Evolutionary conservation across 1,140 invertebrate species (phyloP).

Genomic region (Leguminivora glycinivorella): DNA sequence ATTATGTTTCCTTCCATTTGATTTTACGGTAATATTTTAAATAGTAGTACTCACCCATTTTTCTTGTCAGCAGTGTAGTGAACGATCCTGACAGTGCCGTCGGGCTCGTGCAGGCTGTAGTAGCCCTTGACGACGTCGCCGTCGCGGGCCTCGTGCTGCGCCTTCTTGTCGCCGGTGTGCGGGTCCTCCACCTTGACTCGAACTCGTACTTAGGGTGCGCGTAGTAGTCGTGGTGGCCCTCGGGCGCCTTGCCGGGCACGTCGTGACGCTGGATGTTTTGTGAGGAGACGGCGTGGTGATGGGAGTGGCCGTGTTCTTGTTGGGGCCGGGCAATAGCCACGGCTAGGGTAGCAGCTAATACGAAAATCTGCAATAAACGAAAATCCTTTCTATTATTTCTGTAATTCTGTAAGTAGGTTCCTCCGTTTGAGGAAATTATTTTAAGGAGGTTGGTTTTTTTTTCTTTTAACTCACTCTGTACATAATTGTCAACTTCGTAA

Average conservation of each 20-base stretch:
- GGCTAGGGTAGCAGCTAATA: constrained; percentile 30
- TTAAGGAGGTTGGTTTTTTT: too few species aligned
- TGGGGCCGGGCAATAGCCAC: constrained; percentile 39
- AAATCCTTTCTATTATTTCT: too few species aligned
- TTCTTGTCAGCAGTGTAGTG: constrained; percentile 79
- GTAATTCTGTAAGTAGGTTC: too few species aligned
- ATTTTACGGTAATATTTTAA: too few species aligned
- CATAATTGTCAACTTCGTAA: too few species aligned
- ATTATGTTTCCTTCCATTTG: neutral
- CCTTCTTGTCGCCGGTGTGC: constrained; percentile 50
- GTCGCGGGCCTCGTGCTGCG: constrained; percentile 49
- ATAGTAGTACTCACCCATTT: neutral
- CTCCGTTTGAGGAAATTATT: too few species aligned
- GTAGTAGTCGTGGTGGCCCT: constrained; percentile 41
- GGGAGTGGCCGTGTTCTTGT: constrained; percentile 34
- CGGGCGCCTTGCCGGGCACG: constrained; percentile 42
- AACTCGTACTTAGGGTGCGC: constrained; percentile 63
- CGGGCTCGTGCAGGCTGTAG: constrained; percentile 53
- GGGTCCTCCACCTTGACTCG: constrained; percentile 58
- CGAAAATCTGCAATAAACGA: constrained; percentile 31
- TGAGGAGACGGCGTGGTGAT: constrained; percentile 49
- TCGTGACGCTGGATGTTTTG: constrained; percentile 54
- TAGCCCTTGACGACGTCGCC: constrained; percentile 53
- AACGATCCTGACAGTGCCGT: constrained; percentile 60
- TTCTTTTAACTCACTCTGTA: too few species aligned